Conservation (phyloP, 2,113 vertebrate genomes). For the Perca schrenkii region DNA sequence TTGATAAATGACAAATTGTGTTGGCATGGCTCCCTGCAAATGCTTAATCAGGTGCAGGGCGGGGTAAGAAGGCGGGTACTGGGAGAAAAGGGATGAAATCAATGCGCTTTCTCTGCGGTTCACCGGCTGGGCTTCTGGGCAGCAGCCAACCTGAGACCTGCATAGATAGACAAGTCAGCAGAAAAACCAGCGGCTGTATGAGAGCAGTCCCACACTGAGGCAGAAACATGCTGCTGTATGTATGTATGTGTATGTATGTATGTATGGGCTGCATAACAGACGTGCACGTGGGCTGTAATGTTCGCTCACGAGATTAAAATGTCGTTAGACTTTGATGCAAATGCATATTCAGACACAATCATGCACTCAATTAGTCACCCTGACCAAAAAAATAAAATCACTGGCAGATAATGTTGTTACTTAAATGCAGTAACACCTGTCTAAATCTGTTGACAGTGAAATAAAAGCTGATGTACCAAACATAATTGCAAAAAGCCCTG, state of each 20-base stretch:
- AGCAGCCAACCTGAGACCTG: slow-evolving; percentile 75
- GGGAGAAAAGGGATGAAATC: slow-evolving; percentile 77
- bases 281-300: not conserved
- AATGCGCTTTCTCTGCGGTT: slow-evolving; percentile 76
- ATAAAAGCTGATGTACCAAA: not conserved
- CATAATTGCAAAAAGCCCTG: not conserved
- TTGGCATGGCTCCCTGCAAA: slow-evolving; percentile 73
- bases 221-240: slow-evolving; percentile 45
- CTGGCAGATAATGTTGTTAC: not conserved
- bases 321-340: not conserved
- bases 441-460: not conserved
- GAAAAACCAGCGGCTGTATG: slow-evolving; percentile 54
- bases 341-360: slow-evolving; percentile 4
- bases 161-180: slow-evolving; percentile 76
- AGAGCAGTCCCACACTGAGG: slow-evolving; percentile 46
- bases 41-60: slow-evolving; percentile 79
- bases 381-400: not conserved
- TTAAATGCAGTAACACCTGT: not conserved
- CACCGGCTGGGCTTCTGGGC: slow-evolving; percentile 75
- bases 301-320: slow-evolving; percentile 2
- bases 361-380: not conserved
- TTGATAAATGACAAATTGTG: slow-evolving; percentile 87
- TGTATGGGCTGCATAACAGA: slow-evolving; percentile 8
- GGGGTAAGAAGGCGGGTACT: slow-evolving; percentile 51
- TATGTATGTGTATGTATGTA: not conserved